Evolutionary conservation across 2,797 vertebrate genomes (phyloP).

Genomic region (Macropodus opercularis): DNA sequence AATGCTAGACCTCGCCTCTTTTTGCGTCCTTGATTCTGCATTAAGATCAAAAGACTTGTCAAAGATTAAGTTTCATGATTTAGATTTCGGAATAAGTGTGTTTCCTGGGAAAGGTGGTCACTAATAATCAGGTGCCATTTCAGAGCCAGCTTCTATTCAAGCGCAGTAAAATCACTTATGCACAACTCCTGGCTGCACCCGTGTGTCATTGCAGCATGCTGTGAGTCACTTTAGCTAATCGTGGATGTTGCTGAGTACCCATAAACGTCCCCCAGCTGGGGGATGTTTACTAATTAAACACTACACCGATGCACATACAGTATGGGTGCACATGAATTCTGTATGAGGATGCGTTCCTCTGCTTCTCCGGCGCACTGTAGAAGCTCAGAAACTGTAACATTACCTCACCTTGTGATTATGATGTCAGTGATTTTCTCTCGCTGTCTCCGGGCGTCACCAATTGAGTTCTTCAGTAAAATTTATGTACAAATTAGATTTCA

Average conservation of each 20-base stretch:
- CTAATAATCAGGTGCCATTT: slow-evolving; percentile 8
- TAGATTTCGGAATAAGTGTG: neutral
- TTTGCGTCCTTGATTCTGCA: neutral
- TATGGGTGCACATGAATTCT: slow-evolving; percentile 11
- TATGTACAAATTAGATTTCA: slow-evolving; percentile 33
- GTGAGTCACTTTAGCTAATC: slow-evolving; percentile 27
- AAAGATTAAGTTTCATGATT: slow-evolving; percentile 10
- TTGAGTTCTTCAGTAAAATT: slow-evolving; percentile 25
- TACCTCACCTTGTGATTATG: slow-evolving; percentile 14
- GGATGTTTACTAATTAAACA: slow-evolving; percentile 41
- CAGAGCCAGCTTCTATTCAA: slow-evolving; percentile 16
- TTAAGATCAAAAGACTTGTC: neutral
- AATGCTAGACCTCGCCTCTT: neutral
- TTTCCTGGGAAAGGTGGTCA: slow-evolving; percentile 6
- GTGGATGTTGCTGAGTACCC: slow-evolving; percentile 22
- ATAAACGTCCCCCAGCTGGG: slow-evolving; percentile 22
- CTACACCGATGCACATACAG: slow-evolving; percentile 5
- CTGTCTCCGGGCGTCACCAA: neutral
- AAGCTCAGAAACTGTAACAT: slow-evolving; percentile 19
- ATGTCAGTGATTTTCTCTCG: neutral
- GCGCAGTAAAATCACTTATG: slow-evolving; percentile 28
- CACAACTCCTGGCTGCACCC: neutral
- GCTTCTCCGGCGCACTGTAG: slow-evolving; percentile 9
- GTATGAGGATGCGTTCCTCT: slow-evolving; percentile 18
- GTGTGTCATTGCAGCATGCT: slow-evolving; percentile 4